Evolutionary conservation across 1,140 invertebrate species (phyloP).

Genomic region (Lordiphosa stackelbergi): DNA sequence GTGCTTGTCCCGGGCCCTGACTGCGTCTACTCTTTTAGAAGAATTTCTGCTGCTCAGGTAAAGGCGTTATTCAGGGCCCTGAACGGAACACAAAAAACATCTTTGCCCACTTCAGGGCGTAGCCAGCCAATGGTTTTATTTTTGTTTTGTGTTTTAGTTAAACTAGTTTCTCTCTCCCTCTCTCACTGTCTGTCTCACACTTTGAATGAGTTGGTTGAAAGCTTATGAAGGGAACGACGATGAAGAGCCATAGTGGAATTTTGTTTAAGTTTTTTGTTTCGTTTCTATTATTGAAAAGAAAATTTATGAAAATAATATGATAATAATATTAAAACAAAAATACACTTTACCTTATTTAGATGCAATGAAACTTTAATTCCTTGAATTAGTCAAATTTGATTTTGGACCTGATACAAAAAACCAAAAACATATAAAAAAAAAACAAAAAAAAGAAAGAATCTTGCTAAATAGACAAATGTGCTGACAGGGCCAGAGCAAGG

Average conservation of each 20-base stretch:
- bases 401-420: constrained; percentile 69
- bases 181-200: constrained; percentile 15
- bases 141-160: constrained; percentile 61
- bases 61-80: constrained; percentile 49
- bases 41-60: constrained; percentile 73
- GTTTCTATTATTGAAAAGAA: constrained; percentile 70
- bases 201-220: constrained; percentile 10
- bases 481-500: constrained; percentile 12
- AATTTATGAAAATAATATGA: constrained; percentile 68
- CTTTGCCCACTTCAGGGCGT: constrained; percentile 20
- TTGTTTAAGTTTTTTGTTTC: constrained; percentile 75
- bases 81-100: constrained; percentile 10
- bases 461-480: constrained; percentile 68
- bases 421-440: constrained; percentile 35
- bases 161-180: constrained; percentile 32
- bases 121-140: constrained; percentile 38
- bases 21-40: constrained; percentile 65
- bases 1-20: constrained; percentile 19
- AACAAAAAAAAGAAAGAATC: constrained; percentile 17
- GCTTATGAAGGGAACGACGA: not conserved
- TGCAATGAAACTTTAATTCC: constrained; percentile 76
- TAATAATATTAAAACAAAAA: constrained; percentile 61
- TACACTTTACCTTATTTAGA: constrained; percentile 74
- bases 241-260: constrained; percentile 70
- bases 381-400: constrained; percentile 76